phyloP scores from a whole-genome alignment of 1,140 invertebrate species.

The Penaeus japonicus region DNA sequence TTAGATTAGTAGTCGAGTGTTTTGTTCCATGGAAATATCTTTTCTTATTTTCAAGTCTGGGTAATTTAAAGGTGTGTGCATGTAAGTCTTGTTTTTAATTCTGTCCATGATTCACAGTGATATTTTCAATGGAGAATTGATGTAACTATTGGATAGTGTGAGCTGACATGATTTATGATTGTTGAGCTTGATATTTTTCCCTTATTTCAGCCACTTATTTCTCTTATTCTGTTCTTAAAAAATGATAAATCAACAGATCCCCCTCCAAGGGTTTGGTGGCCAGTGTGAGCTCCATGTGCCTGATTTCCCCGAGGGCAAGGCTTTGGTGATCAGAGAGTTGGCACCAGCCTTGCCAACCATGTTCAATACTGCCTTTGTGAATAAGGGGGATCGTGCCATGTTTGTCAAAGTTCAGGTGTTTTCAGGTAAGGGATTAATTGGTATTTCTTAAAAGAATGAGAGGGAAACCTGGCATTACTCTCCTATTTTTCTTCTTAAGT shows the following conservation, averaged over 20 bases:
- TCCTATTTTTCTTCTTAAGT: no score
- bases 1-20: no score
- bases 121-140: no score
- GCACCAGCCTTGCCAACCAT: background rate
- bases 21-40: no score
- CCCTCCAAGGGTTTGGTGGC: slow-evolving; percentile 43
- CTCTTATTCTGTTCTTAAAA: background rate
- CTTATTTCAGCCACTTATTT: background rate
- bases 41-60: no score
- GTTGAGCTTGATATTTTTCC: background rate
- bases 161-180: no score
- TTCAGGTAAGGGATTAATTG: background rate
- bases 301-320: slow-evolving; percentile 7
- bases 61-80: no score
- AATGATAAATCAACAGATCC: background rate
- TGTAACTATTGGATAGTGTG: no score
- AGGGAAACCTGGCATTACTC: no score
- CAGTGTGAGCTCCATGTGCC: slow-evolving; percentile 10
- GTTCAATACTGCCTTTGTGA: slow-evolving; percentile 11
- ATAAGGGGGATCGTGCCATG: slow-evolving; percentile 24
- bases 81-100: no score
- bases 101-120: no score
- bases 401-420: slow-evolving; percentile 29
- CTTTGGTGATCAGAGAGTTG: slow-evolving; percentile 19
- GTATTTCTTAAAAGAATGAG: no score